Conservation (phyloP, 1,140 invertebrate species). For the Notospermus geniculatus region DNA sequence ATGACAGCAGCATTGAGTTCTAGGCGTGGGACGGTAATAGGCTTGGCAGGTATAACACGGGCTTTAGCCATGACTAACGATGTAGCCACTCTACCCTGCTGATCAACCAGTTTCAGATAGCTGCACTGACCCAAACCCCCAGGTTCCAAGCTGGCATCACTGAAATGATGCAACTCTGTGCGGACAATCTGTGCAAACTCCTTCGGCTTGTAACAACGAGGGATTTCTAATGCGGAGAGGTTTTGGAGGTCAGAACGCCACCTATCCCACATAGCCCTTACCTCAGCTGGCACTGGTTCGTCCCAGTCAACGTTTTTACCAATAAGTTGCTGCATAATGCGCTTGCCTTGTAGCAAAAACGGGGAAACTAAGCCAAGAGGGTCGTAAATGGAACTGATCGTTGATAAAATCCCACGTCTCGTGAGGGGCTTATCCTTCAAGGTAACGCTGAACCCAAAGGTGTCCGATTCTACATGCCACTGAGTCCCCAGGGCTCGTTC, state of each 20-base stretch:
- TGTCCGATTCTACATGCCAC: constrained; percentile 20
- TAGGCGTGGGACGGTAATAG: too few species aligned
- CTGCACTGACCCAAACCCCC: not conserved
- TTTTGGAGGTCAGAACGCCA: not conserved
- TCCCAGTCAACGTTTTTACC: too few species aligned
- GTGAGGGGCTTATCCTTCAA: constrained; percentile 17
- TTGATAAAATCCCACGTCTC: constrained; percentile 26
- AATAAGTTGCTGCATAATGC: too few species aligned
- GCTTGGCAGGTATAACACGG: not conserved
- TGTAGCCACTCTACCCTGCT: not conserved
- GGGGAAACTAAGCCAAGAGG: constrained; percentile 32
- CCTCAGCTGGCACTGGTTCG: too few species aligned
- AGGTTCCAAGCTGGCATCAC: constrained; percentile 1
- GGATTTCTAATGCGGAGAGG: not conserved
- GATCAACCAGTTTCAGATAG: not conserved
- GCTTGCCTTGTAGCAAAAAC: constrained; percentile 23
- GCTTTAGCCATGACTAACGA: not conserved
- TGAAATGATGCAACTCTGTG: not conserved
- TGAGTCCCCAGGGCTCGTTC: constrained; percentile 18
- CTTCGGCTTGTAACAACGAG: too few species aligned
- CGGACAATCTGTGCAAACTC: too few species aligned
- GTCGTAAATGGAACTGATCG: constrained; percentile 28
- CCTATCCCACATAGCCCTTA: too few species aligned
- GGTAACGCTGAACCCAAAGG: constrained; percentile 17
- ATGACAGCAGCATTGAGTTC: too few species aligned